phyloP scores from a whole-genome alignment of 2,888 invertebrate genomes.

The Cyaniris semiargus region DNA sequence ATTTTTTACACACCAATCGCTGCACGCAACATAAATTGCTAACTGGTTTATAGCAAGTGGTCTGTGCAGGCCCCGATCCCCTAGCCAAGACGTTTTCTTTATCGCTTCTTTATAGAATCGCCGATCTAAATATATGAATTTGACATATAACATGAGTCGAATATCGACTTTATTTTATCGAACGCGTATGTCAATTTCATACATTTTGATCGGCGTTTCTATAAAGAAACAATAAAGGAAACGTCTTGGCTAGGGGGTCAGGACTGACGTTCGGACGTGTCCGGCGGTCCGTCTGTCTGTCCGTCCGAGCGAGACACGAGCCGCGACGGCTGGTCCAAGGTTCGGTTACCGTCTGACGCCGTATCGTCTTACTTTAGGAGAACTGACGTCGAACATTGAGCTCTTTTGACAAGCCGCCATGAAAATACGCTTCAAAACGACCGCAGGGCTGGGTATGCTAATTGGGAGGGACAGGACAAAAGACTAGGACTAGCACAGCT shows the following conservation, averaged over 20 bases:
- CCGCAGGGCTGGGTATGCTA: neutral
- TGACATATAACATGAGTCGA: too few relatives aligned
- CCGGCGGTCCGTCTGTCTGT: slow-evolving; percentile 58
- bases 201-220: too few relatives aligned
- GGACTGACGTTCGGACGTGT: slow-evolving; percentile 35
- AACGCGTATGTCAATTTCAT: too few relatives aligned
- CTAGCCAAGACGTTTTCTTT: too few relatives aligned
- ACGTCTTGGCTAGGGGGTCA: too few relatives aligned
- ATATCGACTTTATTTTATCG: too few relatives aligned
- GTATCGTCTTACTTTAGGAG: slow-evolving; percentile 43
- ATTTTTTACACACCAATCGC: slow-evolving; percentile 40
- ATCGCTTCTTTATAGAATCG: too few relatives aligned
- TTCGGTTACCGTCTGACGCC: slow-evolving; percentile 68
- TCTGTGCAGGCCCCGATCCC: neutral
- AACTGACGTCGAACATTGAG: slow-evolving; percentile 15
- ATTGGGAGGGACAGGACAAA: slow-evolving; percentile 10
- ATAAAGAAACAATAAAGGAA: too few relatives aligned
- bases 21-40: slow-evolving; percentile 39
- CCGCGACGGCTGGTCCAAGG: slow-evolving; percentile 54
- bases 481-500: neutral
- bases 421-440: slow-evolving; percentile 4
- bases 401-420: slow-evolving; percentile 23
- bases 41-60: slow-evolving; percentile 37
- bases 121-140: too few relatives aligned
- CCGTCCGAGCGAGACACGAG: slow-evolving; percentile 60